Percentiles rank a stretch among this genome's conserved stretches.
These are phyloP conservation scores for Drosophila siamana DNA, from an alignment of 2,888 invertebrate species.

Conservation along the genomic window DNA sequence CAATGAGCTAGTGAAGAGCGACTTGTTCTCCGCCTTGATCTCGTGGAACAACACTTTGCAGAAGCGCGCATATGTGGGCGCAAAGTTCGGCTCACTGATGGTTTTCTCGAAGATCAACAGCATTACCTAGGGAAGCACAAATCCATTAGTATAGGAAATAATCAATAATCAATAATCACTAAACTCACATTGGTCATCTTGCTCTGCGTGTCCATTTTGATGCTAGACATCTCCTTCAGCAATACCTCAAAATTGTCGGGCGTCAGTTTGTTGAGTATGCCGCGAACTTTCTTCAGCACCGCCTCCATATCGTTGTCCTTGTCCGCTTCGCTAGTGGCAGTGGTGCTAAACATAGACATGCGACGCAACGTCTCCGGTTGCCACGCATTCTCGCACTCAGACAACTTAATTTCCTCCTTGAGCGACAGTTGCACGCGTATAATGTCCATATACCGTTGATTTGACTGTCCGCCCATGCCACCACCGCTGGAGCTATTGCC, in stretches of 20 bases:
- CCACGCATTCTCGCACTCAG: slow-evolving; percentile 83
- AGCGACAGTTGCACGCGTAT: slow-evolving; percentile 83
- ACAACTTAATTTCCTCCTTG: slow-evolving; percentile 83
- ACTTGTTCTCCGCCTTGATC: slow-evolving; percentile 79
- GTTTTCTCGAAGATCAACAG: slow-evolving; percentile 84
- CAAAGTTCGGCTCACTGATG: slow-evolving; percentile 83
- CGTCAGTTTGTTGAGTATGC: slow-evolving; percentile 83
- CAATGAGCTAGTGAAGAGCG: slow-evolving; percentile 71
- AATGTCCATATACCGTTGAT: slow-evolving; percentile 77
- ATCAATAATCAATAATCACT: not conserved
- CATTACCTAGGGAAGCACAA: slow-evolving; percentile 73
- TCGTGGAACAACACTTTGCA: slow-evolving; percentile 83
- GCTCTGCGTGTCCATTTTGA: slow-evolving; percentile 76
- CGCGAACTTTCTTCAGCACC: slow-evolving; percentile 83
- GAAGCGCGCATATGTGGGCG: slow-evolving; percentile 83
- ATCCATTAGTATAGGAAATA: not conserved
- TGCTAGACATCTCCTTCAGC: slow-evolving; percentile 80
- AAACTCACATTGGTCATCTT: slow-evolving; percentile 81
- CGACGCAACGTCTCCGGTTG: slow-evolving; percentile 78
- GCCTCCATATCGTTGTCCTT: slow-evolving; percentile 73
- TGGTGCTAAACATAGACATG: slow-evolving; percentile 44
- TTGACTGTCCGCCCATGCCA: slow-evolving; percentile 38
- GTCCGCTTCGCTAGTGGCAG: slow-evolving; percentile 27
- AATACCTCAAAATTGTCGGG: slow-evolving; percentile 83
- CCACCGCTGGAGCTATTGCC: slow-evolving; percentile 36